Base-by-base conservation (phyloP, 2,888 invertebrate genomes). In the Macrosiphum euphorbiae region DNA sequence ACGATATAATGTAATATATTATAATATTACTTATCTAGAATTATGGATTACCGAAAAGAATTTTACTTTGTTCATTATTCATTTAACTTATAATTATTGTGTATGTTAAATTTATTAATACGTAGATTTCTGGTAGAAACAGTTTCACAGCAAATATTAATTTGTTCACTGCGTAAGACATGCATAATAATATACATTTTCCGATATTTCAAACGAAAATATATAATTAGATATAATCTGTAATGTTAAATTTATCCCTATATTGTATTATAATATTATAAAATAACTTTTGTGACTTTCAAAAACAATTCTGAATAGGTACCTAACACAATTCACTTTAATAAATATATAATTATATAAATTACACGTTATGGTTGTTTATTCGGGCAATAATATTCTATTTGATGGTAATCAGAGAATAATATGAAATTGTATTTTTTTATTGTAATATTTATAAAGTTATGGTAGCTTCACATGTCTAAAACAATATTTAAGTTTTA, bases 361-460 rank as follows among this genome's bases (percentile, higher is more conserved):
- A 50, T 78, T 78, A 50, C 35, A 90, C 7, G 67, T 50, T 90
- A 50, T 50, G 50, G 47, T 50, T 11, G 20, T 88, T 67, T 67
- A 55, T 41, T 24, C n/a, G 50, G 50, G 50, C 24, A 50, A 35
- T 90, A 35, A 78, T 26, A 13, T 78, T 78, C 11, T 4, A 52
- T 84, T 41, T 52, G 28, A 84, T 90, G 8, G 8, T 52, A 90
- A 16, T 13, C n/a, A 35, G 35, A 90, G 3, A 41, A 41, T 47
- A 84, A 90, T 7, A 28, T 41, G 3, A 52, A 26, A 41, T 90
- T n/a, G 20, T 52, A 28, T 47, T 67, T 52, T 90, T 90, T 52
- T 90, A 41, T 84, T 90, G 44, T 58, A 35, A 89, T 89, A 88
- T 24, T 44, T 41, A 28, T 88, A 44, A 35, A 58, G 26, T 58